These are phyloP conservation scores for Callyntrura sp. DNA, from an alignment of 2,888 invertebrate species.

Conservation along the genomic window DNA sequence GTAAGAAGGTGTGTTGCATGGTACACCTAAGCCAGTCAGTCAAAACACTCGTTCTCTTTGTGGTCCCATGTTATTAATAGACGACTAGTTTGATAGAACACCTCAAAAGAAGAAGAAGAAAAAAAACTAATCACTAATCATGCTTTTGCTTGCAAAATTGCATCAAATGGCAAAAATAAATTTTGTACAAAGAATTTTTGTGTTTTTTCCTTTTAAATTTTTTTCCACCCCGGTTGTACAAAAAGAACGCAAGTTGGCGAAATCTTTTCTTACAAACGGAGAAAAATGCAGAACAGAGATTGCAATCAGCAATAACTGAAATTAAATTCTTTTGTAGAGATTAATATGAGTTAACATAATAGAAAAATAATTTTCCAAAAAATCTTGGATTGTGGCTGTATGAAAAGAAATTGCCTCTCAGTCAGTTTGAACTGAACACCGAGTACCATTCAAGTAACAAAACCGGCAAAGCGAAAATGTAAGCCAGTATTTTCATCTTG, in stretches of 20 bases:
- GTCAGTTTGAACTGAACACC: background rate
- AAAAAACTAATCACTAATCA: too few relatives aligned
- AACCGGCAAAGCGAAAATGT: background rate
- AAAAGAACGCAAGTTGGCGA: constrained; percentile 30
- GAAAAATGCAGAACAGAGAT: constrained; percentile 16
- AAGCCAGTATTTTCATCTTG: background rate
- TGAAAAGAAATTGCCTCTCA: constrained; percentile 29
- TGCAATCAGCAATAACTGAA: constrained; percentile 63
- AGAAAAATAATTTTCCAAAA: constrained; percentile 32
- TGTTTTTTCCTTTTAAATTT: background rate
- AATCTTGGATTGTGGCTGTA: background rate
- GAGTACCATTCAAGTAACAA: background rate
- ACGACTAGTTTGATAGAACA: too few relatives aligned
- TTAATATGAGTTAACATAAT: constrained; percentile 38
- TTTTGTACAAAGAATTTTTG: background rate
- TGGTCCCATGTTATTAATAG: background rate
- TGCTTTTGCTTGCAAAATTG: background rate
- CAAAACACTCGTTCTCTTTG: too few relatives aligned
- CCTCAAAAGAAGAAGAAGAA: background rate
- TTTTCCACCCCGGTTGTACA: background rate
- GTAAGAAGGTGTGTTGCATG: background rate
- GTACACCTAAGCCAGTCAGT: too few relatives aligned
- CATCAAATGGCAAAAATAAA: background rate
- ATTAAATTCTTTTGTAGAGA: constrained; percentile 59
- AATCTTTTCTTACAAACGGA: background rate